Percentiles rank a stretch among this genome's conserved stretches.
Conservation (phyloP, 2,797 vertebrate genomes). For the Decapterus maruadsi region DNA sequence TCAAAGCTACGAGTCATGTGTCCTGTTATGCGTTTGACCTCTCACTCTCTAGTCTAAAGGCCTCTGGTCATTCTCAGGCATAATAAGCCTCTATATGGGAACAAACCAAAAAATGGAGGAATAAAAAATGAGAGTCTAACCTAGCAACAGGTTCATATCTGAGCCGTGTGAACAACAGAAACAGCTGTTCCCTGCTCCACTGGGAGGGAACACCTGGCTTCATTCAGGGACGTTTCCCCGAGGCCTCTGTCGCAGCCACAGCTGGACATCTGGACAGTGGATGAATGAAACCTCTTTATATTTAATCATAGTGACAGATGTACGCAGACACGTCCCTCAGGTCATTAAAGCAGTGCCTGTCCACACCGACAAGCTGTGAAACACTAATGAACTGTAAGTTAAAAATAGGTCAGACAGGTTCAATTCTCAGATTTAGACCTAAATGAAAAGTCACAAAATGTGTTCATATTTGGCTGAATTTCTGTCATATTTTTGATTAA, state of each 20-base stretch:
- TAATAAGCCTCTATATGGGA: background rate
- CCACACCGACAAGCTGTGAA: constrained; percentile 25
- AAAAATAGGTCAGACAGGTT: background rate
- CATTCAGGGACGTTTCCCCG: constrained; percentile 35
- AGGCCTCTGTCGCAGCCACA: constrained; percentile 37
- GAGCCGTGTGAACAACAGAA: constrained; percentile 29
- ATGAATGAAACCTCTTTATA: constrained; percentile 51
- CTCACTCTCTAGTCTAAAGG: background rate
- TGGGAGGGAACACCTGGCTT: constrained; percentile 62
- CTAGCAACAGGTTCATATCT: constrained; percentile 32
- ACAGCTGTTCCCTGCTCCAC: constrained; percentile 44
- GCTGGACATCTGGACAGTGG: constrained; percentile 59
- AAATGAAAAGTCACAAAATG: background rate
- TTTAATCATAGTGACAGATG: constrained; percentile 70
- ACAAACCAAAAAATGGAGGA: background rate
- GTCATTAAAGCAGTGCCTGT: constrained; percentile 40
- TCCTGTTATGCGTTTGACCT: background rate
- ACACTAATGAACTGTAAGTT: constrained; percentile 1
- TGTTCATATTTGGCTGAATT: too few relatives aligned
- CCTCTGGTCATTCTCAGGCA: background rate
- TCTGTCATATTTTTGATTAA: too few relatives aligned
- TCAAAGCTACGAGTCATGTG: too few relatives aligned
- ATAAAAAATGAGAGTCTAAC: background rate
- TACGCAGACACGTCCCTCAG: constrained; percentile 12
- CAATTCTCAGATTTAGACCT: background rate